Evolutionary conservation across 2,113 vertebrate species (phyloP).

Genomic region (Rana temporaria): DNA sequence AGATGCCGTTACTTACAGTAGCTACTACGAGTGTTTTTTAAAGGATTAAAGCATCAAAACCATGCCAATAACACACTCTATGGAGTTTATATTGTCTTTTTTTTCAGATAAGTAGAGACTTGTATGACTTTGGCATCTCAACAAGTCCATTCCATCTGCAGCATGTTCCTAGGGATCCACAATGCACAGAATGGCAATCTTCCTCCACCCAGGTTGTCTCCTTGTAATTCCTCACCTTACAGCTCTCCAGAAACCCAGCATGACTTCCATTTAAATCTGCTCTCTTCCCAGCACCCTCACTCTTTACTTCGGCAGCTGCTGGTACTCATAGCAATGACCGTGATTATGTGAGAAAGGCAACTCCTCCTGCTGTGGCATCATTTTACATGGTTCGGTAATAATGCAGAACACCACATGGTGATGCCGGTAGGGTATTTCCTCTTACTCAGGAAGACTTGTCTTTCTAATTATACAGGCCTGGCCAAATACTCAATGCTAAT

Average conservation of each 20-base stretch:
- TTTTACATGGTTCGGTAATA: slow-evolving; percentile 61
- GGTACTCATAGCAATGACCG: slow-evolving; percentile 49
- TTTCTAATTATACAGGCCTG: slow-evolving; percentile 18
- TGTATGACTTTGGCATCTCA: slow-evolving; percentile 51
- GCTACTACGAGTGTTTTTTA: neutral
- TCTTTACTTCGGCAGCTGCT: slow-evolving; percentile 67
- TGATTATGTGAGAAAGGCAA: slow-evolving; percentile 70
- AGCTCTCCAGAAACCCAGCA: slow-evolving; percentile 65
- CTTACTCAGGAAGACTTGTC: slow-evolving; percentile 43
- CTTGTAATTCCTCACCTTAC: slow-evolving; percentile 60
- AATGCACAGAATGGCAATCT: slow-evolving; percentile 62
- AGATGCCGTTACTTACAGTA: slow-evolving; percentile 5
- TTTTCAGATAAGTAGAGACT: slow-evolving; percentile 49
- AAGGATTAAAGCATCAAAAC: slow-evolving; percentile 22
- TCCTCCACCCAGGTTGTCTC: slow-evolving; percentile 26
- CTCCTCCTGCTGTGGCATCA: slow-evolving; percentile 66
- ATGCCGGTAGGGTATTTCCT: slow-evolving; percentile 33
- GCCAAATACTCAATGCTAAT: slow-evolving; percentile 19
- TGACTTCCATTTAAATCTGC: slow-evolving; percentile 61
- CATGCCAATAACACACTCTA: slow-evolving; percentile 30
- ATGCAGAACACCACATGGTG: slow-evolving; percentile 59
- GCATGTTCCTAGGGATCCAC: slow-evolving; percentile 61
- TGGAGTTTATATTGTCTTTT: slow-evolving; percentile 21
- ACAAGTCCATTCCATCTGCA: slow-evolving; percentile 59
- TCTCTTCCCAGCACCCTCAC: slow-evolving; percentile 62